Base-by-base conservation (phyloP, 1,140 invertebrate genomes). In the Drosophila pallidifrons region DNA sequence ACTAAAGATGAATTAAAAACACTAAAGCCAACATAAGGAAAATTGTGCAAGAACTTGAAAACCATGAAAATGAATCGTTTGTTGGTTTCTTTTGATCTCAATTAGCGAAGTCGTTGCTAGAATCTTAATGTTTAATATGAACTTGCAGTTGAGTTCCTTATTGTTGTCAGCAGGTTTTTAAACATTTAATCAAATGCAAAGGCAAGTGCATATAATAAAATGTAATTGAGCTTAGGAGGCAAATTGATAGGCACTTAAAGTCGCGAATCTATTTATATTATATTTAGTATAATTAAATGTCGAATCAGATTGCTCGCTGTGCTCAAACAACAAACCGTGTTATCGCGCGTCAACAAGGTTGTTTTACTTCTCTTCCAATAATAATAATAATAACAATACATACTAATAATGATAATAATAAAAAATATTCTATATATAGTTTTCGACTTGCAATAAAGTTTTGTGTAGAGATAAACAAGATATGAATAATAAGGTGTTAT, bases 391-490 rank as follows among this genome's bases (percentile, higher is more conserved):
- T 35, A 47, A n/a, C n/a, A n/a, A 10, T 61, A 43, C 41, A 15
- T 25, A 25, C 20, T 28, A n/a, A 16, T 60, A 28, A 47, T 49
- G 25, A 43, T 69, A 38, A 63, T 35, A 47, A 10, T 61, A 43
- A 41, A 15, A 25, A 4, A 25, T 25, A 25, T 25, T 3, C 20
- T 25, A 25, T 25, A 25, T 25, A 25, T 25, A 25, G 20, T 25
- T 11, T 46, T 35, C 38, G 47, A 51, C 8, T 32, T 60, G 41
- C 46, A 41, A 66, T 76, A 51, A 76, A 43, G 47, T 35, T 38
- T 8, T 47, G 13, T 28, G 20, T 0, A 25, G 20, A 70, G 68
- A 71, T 71, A 64, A 71, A 71, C 59, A 71, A 73, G 63, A 82
- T 77, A 81, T 41, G 61, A 35, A 43, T 13, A 41, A 43, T 61